Percentiles rank a stretch among this genome's conserved stretches.
These are phyloP conservation scores for Rhingia campestris DNA, from an alignment of 2,888 invertebrate species.

Conservation along the genomic window DNA sequence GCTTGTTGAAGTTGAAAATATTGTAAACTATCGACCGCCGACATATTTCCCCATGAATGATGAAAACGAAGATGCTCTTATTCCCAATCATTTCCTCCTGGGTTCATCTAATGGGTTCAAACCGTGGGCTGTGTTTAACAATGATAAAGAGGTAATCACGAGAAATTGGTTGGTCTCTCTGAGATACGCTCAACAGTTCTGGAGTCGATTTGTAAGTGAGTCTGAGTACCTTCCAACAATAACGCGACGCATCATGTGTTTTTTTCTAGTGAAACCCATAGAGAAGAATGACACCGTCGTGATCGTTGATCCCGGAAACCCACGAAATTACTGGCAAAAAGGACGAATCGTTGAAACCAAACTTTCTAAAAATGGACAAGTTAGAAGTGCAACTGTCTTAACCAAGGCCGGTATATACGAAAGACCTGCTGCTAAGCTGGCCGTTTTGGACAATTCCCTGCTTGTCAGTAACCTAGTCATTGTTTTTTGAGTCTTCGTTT, in stretches of 20 bases:
- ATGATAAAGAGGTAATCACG: conserved; percentile 13
- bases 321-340: conserved; percentile 56
- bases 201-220: conserved; percentile 54
- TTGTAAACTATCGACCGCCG: conserved; percentile 46
- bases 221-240: too few relatives aligned
- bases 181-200: conserved; percentile 46
- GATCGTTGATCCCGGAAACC: conserved; percentile 54
- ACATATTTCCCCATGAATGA: conserved; percentile 51
- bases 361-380: conserved; percentile 26
- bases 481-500: too few relatives aligned
- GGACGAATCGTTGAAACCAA: conserved; percentile 27
- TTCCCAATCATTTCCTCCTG: conserved; percentile 62
- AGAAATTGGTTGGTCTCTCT: conserved; percentile 51
- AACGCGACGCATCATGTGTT: conserved; percentile 64
- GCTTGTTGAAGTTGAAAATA: conserved; percentile 43
- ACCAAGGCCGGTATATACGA: conserved; percentile 39
- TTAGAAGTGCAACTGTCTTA: conserved; percentile 38
- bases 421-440: conserved; percentile 48
- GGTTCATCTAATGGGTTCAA: conserved; percentile 49
- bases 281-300: conserved; percentile 51
- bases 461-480: too few relatives aligned
- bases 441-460: conserved; percentile 54
- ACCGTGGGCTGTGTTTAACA: conserved; percentile 21
- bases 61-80: conserved; percentile 47
- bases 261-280: conserved; percentile 47